Percentiles rank a stretch among this genome's conserved stretches.
These are phyloP conservation scores for Platorchestia sp. DNA, from an alignment of 1,140 invertebrate genomes.

Conservation along the genomic window DNA sequence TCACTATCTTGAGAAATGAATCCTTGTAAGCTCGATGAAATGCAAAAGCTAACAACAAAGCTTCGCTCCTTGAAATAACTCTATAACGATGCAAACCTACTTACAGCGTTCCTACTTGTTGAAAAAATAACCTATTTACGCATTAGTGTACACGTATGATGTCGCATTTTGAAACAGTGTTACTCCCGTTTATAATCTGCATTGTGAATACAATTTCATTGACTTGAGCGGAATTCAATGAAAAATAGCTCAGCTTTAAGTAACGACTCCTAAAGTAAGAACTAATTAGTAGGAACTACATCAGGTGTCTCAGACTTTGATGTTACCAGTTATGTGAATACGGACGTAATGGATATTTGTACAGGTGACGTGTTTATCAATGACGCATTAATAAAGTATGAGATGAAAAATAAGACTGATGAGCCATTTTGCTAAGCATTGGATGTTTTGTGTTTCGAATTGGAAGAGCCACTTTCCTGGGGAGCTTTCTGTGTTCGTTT, in stretches of 20 bases:
- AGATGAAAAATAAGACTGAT: not conserved
- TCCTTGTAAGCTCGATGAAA: too few species aligned
- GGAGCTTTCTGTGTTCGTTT: constrained; percentile 39
- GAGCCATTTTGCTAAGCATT: not conserved
- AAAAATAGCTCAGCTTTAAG: not conserved
- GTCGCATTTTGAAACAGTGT: not conserved
- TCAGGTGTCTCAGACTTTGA: not conserved
- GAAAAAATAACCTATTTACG: not conserved
- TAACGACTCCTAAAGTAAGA: not conserved
- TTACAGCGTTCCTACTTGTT: not conserved
- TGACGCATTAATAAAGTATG: not conserved
- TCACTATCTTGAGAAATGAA: too few species aligned
- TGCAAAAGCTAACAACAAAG: too few species aligned
- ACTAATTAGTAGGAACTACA: not conserved
- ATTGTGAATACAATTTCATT: not conserved
- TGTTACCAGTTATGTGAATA: not conserved
- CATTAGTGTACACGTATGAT: not conserved
- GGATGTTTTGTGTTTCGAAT: constrained; percentile 25
- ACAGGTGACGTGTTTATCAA: not conserved
- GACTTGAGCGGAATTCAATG: not conserved
- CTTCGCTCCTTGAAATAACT: too few species aligned
- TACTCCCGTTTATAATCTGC: not conserved
- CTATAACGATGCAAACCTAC: too few species aligned
- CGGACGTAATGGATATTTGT: not conserved
- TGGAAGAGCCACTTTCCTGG: not conserved